These are phyloP conservation scores for Hippoglossus hippoglossus DNA, from an alignment of 2,797 vertebrate species.

Conservation along the genomic window DNA sequence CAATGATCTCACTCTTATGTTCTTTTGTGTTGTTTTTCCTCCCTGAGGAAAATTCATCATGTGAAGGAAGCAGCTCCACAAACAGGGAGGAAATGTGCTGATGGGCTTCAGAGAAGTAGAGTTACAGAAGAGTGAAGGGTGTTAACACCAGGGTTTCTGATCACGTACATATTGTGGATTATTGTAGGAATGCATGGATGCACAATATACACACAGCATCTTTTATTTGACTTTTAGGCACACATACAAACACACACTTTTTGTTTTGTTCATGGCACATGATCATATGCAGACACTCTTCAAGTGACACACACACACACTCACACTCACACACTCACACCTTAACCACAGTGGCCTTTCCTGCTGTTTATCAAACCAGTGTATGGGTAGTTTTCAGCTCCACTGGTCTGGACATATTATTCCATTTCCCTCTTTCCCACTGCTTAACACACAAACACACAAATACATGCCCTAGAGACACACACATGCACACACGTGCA, in stretches of 20 bases:
- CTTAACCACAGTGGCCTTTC: conserved; percentile 69
- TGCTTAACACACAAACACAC: conserved; percentile 76
- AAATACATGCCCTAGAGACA: conserved; percentile 54
- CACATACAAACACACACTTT: conserved; percentile 31
- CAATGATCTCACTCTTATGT: conserved; percentile 48
- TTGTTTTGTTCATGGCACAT: conserved; percentile 37
- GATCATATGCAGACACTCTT: conserved; percentile 51
- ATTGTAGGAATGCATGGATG: conserved; percentile 54
- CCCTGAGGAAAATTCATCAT: conserved; percentile 28
- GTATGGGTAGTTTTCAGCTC: conserved; percentile 84
- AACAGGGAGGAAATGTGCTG: conserved; percentile 29
- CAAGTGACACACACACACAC: conserved; percentile 1
- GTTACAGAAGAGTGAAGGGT: conserved; percentile 47
- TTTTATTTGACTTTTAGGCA: conserved; percentile 56
- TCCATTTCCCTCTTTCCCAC: conserved; percentile 79
- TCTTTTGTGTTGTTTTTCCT: conserved; percentile 40
- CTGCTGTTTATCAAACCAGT: conserved; percentile 83
- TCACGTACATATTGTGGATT: conserved; percentile 52
- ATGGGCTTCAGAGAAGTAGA: conserved; percentile 44
- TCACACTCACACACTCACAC: conserved; percentile 19
- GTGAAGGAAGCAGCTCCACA: conserved; percentile 48
- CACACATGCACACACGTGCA: conserved; percentile 2
- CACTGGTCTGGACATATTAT: conserved; percentile 83
- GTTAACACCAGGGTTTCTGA: conserved; percentile 62
- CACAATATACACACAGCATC: conserved; percentile 48